Evolutionary conservation across 2,113 vertebrate genomes (phyloP), one percentile per base, ranked within the genome.

Genomic region (Lamprologus speciosus): DNA sequence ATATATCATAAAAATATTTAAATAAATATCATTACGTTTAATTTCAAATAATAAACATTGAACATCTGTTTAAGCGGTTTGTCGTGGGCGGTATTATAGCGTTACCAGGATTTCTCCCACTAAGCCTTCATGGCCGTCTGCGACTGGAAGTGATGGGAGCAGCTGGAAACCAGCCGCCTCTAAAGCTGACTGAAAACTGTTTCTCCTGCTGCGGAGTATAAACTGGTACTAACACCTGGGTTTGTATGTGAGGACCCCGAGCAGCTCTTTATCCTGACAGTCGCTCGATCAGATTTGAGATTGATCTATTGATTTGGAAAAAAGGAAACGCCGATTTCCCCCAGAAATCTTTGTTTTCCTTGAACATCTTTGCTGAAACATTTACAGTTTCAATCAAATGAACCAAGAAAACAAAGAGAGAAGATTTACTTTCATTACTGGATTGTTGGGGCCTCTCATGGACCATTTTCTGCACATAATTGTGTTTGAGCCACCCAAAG

Each of bases 391-490:
- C 7, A 63, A 6, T 21, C 26, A 8, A 68, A 85, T 63, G 42
- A 12, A 53, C 17, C 14, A 31, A 33, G 31, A 12, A 54, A 54
- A 17, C 3, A 50, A 2, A 63, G 40, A 82, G 83, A 81, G 55
- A 47, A 23, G 23, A 19, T 80, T 78, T 50, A 8, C 80, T 35
- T 80, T 81, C 37, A 78, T 80, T 80, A 57, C 33, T 81, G 31
- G 50, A 35, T 37, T 47, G 75, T 60, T 19, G 33, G 47, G 37
- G 55, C 0, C 14, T 88, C 81, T 50, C 40, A 8, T 42, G 58
- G 35, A 14, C 6, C n/a, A 21, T 87, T 83, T 80, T 70, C 33
- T 31, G 82, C 60, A 83, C 37, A 45, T 75, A 42, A 82, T 23
- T 10, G 4, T 35, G 28, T 83, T 78, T 68, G 9, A 45, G 45